Base-by-base conservation (phyloP, 2,888 invertebrate genomes). In the Seira musarum region DNA sequence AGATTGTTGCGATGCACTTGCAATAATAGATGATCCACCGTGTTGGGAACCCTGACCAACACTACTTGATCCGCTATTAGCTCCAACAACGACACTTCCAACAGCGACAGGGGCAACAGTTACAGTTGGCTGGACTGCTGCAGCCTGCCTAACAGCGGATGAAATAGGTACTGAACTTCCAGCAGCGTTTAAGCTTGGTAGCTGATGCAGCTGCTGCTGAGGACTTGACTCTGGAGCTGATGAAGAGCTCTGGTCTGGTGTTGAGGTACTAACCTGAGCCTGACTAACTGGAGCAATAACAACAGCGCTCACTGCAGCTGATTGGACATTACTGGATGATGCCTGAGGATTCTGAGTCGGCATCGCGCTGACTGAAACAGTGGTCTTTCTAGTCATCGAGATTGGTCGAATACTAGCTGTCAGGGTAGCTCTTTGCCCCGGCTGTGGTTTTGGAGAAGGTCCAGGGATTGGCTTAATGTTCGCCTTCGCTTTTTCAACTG, bases 391-490 rank as follows among this genome's bases (percentile, higher is more conserved):
- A 21, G 93, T 93, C 71, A 93, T 92, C 1, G 94, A 93, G 92
- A 97, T 96, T 0, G 97, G 97, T 46, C 97, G 91, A 87, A 98
- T 97, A 87, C 97, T 96, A 21, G 97, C 98, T 82, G 97, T 91
- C 0, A 94, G 96, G 0, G 96, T 82, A 80, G 82, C 81, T 82
- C 82, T 79, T 61, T 81, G 82, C 30, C 77, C 65, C 22, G 67
- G 35, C 24, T 74, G 69, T 63, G 77, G 81, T 30, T 84, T 84
- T 13, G 81, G 80, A 53, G 88, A 87, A 65, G 89, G 91, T 87
- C 95, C 95, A 1, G 97, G 94, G 94, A 97, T 96, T 0, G 97
- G 97, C 89, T 96, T 96, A 61, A 97, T 97, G 88, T 97, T 97
- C 3, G 97, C 97, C 0, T 96, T 97, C 0, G 94, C 91, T 91